Evolutionary conservation across 2,113 vertebrate genomes (phyloP), one percentile per base, ranked within the genome.

Genomic region (Perccottus glenii): DNA sequence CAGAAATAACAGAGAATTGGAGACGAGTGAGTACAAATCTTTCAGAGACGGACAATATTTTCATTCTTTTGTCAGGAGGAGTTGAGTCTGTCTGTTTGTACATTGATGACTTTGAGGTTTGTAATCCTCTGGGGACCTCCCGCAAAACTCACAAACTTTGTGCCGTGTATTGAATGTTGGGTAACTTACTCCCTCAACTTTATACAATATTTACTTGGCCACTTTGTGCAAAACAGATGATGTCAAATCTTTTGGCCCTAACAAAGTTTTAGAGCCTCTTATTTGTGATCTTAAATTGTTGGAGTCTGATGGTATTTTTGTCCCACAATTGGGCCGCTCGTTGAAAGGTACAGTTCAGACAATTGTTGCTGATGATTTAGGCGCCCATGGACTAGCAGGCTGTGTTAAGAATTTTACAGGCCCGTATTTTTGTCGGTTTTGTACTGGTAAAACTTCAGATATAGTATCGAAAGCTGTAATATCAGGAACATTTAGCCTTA

Each of bases 81-180:
- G 36, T 38, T 38, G 36, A 5, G 36, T 38, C 36, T 38, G 36
- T 38, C 36, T 38, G 36, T 49, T 19, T 81, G 5, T 78, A 75
- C 9, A 48, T 77, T 75, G 74, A 78, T 66, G 64, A 68, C 6
- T 67, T 46, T 50, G 67, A 68, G 72, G 73, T 73, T 35, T 76
- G 68, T 45, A 79, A 79, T 16, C 67, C 64, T 5, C 56, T 78
- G 10, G 52, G 74, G 11, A 80, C 74, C 51, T 82, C 80, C 4
- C 61, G 16, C 7, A 70, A 16, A 27, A 75, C 64, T 9, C 72
- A 79, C 40, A 53, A 73, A 11, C 62, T 77, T 5, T 70, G 42
- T 73, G 68, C 33, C 6, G 38, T 79, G 11, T 66, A 69, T 19
- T 76, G 77, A 67, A 59, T 65, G 46, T n/a, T 62, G 47, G 50